phyloP scores from a whole-genome alignment of 2,797 vertebrate species.

The Chaetodon trifasciatus region DNA sequence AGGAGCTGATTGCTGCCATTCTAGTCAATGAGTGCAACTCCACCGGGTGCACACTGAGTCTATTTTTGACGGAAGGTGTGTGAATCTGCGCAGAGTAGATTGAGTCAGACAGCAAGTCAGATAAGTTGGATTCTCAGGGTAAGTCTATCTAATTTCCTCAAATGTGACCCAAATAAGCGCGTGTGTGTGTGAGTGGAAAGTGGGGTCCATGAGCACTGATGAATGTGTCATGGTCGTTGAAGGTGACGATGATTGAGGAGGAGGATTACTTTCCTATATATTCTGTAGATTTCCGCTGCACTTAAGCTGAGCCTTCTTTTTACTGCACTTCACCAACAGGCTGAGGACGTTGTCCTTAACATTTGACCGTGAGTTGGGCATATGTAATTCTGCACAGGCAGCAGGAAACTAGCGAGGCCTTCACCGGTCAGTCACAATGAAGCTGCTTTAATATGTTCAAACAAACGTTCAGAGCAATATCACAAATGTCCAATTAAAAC shows the following conservation, averaged over 20 bases:
- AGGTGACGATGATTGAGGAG: background rate
- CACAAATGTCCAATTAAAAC: background rate
- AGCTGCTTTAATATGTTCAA: constrained; percentile 1
- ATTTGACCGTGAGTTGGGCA: background rate
- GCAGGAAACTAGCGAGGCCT: constrained; percentile 20
- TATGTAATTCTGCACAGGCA: background rate
- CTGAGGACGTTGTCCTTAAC: constrained; percentile 15
- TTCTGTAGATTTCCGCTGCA: background rate
- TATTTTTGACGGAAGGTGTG: too few relatives aligned
- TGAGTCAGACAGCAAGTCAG: too few relatives aligned
- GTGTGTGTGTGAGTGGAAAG: background rate
- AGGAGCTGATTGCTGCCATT: too few relatives aligned
- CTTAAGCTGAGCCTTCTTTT: background rate
- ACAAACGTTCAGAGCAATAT: background rate
- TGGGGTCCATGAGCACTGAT: background rate
- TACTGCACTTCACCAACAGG: constrained; percentile 15
- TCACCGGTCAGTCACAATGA: background rate
- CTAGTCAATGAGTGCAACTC: too few relatives aligned
- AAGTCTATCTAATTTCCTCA: too few relatives aligned
- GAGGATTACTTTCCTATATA: background rate
- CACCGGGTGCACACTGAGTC: too few relatives aligned
- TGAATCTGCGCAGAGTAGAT: too few relatives aligned
- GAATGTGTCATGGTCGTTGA: background rate
- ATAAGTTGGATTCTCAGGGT: too few relatives aligned
- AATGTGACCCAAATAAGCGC: too few relatives aligned